Conservation (phyloP, 2,113 vertebrate species). For the Chaetorhynchus papuensis region DNA sequence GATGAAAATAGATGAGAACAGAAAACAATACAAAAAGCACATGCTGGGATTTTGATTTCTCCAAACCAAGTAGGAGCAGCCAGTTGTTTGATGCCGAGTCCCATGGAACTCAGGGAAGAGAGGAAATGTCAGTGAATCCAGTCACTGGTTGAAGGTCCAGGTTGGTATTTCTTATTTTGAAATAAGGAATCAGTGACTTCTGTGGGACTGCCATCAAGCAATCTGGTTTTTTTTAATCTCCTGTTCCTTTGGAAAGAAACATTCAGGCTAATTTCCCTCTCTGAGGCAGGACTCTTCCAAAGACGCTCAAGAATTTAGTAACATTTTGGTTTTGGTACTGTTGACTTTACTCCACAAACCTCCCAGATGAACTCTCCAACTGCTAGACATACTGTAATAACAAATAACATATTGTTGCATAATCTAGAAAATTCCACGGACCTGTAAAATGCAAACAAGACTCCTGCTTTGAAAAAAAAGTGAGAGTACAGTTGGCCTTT, state of each 20-base stretch:
- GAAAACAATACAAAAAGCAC: neutral
- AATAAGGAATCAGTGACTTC: neutral
- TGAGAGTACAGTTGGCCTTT: neutral
- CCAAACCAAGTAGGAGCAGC: neutral
- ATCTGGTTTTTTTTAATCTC: neutral
- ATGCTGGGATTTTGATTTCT: neutral
- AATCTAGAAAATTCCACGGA: neutral
- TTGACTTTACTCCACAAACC: neutral
- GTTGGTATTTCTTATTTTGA: neutral
- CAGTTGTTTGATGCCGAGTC: neutral
- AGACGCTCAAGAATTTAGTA: neutral
- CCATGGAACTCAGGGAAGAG: neutral
- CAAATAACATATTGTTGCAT: neutral
- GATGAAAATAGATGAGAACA: neutral
- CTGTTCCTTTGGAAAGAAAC: neutral
- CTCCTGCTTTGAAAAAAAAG: neutral
- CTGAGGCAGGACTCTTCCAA: neutral
- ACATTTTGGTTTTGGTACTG: neutral
- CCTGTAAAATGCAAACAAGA: neutral
- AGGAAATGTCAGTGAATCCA: neutral
- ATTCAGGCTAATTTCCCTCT: neutral
- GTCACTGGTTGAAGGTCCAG: fast-evolving
- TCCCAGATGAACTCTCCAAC: neutral
- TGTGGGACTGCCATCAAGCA: neutral
- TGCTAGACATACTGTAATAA: neutral